phyloP scores from a whole-genome alignment of 1,140 invertebrate species.

The Apis cerana region DNA sequence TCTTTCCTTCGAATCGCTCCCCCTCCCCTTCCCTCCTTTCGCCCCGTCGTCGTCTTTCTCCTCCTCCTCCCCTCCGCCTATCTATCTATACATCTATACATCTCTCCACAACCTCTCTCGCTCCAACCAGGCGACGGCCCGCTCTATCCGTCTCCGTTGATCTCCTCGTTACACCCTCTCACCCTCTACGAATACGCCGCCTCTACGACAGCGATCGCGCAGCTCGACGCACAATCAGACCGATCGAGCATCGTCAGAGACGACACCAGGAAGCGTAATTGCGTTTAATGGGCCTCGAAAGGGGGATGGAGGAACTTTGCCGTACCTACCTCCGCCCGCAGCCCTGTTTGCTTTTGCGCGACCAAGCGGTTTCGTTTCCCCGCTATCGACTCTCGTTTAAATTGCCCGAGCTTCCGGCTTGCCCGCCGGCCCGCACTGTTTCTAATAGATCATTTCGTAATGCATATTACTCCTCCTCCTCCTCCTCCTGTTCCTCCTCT shows the following conservation, averaged over 20 bases:
- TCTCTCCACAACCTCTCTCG: too few species aligned
- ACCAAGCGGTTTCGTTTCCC: constrained; percentile 46
- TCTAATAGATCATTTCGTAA: constrained; percentile 43
- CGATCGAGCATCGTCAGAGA: constrained; percentile 57
- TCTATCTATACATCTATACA: too few species aligned
- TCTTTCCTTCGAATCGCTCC: constrained; percentile 4
- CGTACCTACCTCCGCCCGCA: constrained; percentile 28
- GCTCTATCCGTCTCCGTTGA: not conserved
- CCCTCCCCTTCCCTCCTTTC: not conserved
- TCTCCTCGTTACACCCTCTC: not conserved
- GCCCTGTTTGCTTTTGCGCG: constrained; percentile 59
- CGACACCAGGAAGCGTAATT: constrained; percentile 56
- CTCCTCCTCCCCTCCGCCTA: not conserved
- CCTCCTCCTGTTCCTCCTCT: too few species aligned
- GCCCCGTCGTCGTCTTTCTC: not conserved
- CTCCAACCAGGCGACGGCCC: too few species aligned
- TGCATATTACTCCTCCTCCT: not conserved
- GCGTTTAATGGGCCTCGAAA: constrained; percentile 62
- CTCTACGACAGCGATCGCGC: constrained; percentile 13
- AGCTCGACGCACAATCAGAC: constrained; percentile 5
- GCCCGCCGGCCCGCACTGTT: constrained; percentile 7
- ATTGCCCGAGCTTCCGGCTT: constrained; percentile 26
- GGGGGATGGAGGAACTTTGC: constrained; percentile 58
- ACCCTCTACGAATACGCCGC: not conserved
- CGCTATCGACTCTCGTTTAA: constrained; percentile 40